These are phyloP conservation scores for Drosophila mulleri DNA, from an alignment of 2,888 invertebrate species.

Conservation along the genomic window DNA sequence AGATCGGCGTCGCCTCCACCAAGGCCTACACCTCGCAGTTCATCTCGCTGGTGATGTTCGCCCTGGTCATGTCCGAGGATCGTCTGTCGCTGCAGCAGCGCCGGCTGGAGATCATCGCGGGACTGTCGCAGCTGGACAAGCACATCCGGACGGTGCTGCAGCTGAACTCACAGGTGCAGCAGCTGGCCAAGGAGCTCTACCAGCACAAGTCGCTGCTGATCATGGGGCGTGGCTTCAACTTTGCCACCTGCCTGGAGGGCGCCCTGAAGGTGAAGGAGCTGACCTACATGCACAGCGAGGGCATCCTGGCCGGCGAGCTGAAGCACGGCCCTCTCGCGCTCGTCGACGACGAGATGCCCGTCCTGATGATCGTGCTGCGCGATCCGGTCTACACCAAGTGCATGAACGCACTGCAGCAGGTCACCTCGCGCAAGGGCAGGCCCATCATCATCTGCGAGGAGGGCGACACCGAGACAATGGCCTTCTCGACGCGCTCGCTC, in stretches of 20 bases:
- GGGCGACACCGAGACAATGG: slow-evolving; percentile 93
- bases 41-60: slow-evolving; percentile 99
- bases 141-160: slow-evolving; percentile 95
- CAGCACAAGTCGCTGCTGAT: slow-evolving; percentile 98
- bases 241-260: slow-evolving; percentile 98
- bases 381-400: slow-evolving; percentile 98
- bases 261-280: slow-evolving; percentile 98
- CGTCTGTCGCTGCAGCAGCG: slow-evolving; percentile 95
- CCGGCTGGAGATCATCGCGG: slow-evolving; percentile 94
- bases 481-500: slow-evolving; percentile 90
- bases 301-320: slow-evolving; percentile 99
- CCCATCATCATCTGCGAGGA: slow-evolving; percentile 98
- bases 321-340: slow-evolving; percentile 99
- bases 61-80: slow-evolving; percentile 98
- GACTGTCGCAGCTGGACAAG: slow-evolving; percentile 92
- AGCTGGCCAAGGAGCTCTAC: slow-evolving; percentile 94
- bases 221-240: slow-evolving; percentile 99
- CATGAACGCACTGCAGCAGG: slow-evolving; percentile 98
- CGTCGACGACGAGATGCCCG: slow-evolving; percentile 98
- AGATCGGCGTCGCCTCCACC: slow-evolving; percentile 99
- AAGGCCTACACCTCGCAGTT: slow-evolving; percentile 99
- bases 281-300: slow-evolving; percentile 99
- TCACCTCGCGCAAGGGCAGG: slow-evolving; percentile 94
- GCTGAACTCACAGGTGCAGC: slow-evolving; percentile 93
- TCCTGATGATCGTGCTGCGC: slow-evolving; percentile 98